A percentile compares a stretch with the other conserved stretches of the same genome.
Evolutionary conservation across 2,113 vertebrate species (phyloP).

Genomic region (Chamaetylas fuelleborni): DNA sequence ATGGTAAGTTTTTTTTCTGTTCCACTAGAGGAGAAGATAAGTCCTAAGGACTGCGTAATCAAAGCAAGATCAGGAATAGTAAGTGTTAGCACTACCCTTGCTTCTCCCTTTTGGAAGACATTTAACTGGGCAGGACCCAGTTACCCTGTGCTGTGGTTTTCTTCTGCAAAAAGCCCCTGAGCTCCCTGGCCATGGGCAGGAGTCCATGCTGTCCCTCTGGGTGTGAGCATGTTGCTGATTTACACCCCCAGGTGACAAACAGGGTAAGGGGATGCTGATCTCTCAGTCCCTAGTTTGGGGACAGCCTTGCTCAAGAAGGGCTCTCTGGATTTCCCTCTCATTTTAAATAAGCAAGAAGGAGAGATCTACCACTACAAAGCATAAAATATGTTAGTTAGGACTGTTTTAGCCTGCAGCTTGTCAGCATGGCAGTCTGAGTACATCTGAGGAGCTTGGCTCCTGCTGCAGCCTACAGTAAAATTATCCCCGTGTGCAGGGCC

Average conservation of each 20-base stretch:
- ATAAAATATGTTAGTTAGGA: neutral
- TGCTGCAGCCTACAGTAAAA: neutral
- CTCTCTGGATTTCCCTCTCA: neutral
- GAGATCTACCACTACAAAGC: neutral
- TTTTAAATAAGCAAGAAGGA: neutral
- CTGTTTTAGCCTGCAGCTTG: neutral
- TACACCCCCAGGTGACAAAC: neutral
- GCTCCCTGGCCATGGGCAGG: neutral
- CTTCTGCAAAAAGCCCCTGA: neutral
- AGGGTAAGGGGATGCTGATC: rapidly evolving
- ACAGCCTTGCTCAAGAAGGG: neutral
- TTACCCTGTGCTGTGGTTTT: neutral
- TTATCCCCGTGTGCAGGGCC: neutral
- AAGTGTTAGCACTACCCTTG: neutral
- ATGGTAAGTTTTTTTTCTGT: neutral
- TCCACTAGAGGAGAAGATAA: neutral
- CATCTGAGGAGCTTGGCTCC: neutral
- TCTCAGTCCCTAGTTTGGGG: neutral
- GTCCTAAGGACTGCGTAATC: neutral
- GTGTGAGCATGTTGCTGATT: rapidly evolving
- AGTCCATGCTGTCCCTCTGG: neutral
- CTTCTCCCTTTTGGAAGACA: neutral
- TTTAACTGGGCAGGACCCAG: neutral
- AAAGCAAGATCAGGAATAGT: neutral
- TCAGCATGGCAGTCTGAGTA: neutral